phyloP scores from a whole-genome alignment of 2,113 vertebrate genomes.

The Abramis brama region DNA sequence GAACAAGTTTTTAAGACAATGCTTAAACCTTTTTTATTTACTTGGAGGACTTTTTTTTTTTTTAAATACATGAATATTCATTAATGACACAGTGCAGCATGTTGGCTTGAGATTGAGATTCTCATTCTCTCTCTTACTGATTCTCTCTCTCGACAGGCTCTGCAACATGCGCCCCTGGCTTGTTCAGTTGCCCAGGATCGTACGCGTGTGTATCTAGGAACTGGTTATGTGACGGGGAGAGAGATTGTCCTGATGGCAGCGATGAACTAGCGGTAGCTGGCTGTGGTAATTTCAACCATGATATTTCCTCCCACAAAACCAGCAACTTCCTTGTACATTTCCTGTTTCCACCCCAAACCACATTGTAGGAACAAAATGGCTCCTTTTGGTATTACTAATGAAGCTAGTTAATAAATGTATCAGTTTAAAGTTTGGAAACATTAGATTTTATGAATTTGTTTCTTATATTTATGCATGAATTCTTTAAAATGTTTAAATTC shows the following conservation, averaged over 20 bases:
- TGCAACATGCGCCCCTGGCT: conserved; percentile 78
- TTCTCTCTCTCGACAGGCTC: conserved; percentile 70
- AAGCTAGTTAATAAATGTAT: not conserved
- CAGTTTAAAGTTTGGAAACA: not conserved
- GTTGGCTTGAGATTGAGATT: conserved; percentile 21
- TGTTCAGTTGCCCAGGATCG: conserved; percentile 83
- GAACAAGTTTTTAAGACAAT: not conserved
- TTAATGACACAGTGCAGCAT: not conserved
- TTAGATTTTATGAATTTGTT: not conserved
- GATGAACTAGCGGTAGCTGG: conserved; percentile 85
- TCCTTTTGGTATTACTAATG: not conserved
- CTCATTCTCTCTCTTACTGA: conserved; percentile 4
- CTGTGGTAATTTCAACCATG: conserved; percentile 73
- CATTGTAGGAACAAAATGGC: not conserved
- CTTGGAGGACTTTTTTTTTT: not conserved
- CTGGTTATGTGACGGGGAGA: conserved; percentile 88
- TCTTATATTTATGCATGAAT: not conserved
- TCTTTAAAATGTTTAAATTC: too few species aligned
- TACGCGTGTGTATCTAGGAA: conserved; percentile 81
- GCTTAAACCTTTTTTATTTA: not conserved
- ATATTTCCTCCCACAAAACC: not conserved
- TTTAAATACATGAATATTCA: conserved; percentile 16
- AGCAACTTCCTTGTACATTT: not conserved
- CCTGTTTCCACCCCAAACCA: not conserved
- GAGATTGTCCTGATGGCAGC: conserved; percentile 85